phyloP scores from a whole-genome alignment of 2,113 vertebrate species.

The Alouatta palliata region DNA sequence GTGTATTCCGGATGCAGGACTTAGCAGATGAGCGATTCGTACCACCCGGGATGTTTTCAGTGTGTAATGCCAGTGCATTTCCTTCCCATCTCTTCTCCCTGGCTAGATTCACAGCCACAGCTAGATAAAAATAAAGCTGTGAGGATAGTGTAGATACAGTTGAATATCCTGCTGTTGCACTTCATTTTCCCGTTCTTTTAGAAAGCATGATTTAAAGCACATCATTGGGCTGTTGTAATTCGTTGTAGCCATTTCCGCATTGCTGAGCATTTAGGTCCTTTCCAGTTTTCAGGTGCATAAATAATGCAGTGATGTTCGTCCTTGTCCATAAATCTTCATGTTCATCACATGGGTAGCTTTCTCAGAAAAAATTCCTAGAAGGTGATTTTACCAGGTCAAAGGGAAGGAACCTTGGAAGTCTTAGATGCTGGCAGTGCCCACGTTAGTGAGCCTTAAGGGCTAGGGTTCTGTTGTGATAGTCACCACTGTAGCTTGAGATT shows the following conservation, averaged over 20 bases:
- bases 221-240: background rate
- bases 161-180: background rate
- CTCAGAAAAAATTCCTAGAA: slow-evolving; percentile 49
- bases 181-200: background rate
- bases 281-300: background rate
- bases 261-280: background rate
- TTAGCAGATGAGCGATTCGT: background rate
- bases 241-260: background rate
- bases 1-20: background rate
- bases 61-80: background rate
- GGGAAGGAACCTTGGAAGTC: background rate
- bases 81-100: background rate
- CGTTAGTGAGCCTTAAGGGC: background rate
- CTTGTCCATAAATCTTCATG: background rate
- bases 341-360: background rate
- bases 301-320: background rate
- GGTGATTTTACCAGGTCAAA: background rate
- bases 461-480: too few species aligned
- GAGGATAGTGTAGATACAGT: too few species aligned
- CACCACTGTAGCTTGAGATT: background rate
- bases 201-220: background rate
- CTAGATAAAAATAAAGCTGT: background rate
- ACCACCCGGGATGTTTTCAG: background rate
- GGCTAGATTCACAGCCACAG: background rate
- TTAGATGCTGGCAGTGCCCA: background rate